Conservation (phyloP, 92 coral and sea anemone genomes). For the Meandrina meandrites region DNA sequence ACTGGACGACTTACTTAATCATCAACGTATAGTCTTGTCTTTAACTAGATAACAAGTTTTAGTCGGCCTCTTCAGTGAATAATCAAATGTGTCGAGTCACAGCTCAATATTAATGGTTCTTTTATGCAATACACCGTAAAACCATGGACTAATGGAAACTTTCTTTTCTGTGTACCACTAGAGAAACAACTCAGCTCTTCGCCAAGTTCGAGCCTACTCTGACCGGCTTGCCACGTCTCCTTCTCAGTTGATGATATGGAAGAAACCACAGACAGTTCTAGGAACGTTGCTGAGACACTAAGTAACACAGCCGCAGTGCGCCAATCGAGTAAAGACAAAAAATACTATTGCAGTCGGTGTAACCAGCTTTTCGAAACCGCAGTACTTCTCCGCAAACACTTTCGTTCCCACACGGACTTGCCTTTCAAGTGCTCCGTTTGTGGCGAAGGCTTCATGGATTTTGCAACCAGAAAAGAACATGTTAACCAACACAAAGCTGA, state of each 20-base stretch:
- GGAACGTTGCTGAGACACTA: not conserved
- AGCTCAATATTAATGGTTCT: not conserved
- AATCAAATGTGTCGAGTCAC: not conserved
- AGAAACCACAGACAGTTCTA: not conserved
- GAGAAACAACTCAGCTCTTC: not conserved
- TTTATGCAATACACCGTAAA: not conserved
- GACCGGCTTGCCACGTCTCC: not conserved
- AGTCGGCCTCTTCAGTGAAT: too few species aligned
- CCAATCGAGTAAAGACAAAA: not conserved
- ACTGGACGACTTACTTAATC: too few species aligned
- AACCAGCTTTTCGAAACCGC: not conserved
- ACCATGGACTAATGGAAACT: not conserved
- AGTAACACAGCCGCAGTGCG: not conserved
- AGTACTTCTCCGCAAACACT: not conserved
- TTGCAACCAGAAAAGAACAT: not conserved
- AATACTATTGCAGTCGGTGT: slow-evolving; percentile 22
- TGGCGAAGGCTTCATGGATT: slow-evolving; percentile 1
- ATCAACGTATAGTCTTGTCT: too few species aligned
- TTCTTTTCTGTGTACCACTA: not conserved
- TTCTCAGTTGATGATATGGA: not conserved
- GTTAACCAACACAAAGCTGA: slow-evolving; percentile 1
- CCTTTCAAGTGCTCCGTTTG: slow-evolving; percentile 21
- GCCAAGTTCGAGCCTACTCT: too few species aligned
- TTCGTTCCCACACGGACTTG: slow-evolving; percentile 20
- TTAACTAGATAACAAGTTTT: too few species aligned